Conservation (phyloP, 2,888 invertebrate genomes). For the Temnothorax rugatulus region DNA sequence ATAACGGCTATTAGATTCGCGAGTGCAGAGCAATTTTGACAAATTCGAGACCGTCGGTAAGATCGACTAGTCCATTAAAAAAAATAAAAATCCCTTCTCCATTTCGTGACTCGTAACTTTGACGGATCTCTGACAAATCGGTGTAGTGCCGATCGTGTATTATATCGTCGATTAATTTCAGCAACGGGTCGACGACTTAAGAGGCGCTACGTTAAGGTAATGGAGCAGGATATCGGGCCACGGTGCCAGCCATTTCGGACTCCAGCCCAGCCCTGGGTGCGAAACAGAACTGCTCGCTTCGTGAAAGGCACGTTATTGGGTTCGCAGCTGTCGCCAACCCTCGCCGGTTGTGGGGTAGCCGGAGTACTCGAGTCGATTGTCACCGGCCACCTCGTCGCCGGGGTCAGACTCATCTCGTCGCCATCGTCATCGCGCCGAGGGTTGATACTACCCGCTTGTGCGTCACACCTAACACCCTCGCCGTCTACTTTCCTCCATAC, state of each 20-base stretch:
- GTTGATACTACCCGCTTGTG: conserved; percentile 78
- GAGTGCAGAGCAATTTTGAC: conserved; percentile 34
- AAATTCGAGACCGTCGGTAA: conserved; percentile 24
- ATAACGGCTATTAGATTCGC: conserved; percentile 30
- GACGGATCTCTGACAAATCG: conserved; percentile 3
- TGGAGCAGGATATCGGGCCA: conserved; percentile 55
- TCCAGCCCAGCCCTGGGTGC: conserved; percentile 54
- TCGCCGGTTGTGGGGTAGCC: conserved; percentile 70
- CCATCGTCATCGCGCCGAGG: conserved; percentile 74
- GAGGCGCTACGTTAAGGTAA: conserved; percentile 57
- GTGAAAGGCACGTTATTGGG: conserved; percentile 84
- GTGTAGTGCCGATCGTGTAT: conserved; percentile 21
- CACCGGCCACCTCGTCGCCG: conserved; percentile 83
- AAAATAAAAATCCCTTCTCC: background rate
- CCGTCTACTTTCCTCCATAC: conserved; percentile 69
- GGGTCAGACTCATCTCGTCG: conserved; percentile 84
- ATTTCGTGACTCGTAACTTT: background rate
- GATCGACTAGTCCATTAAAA: background rate
- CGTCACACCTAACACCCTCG: conserved; percentile 70
- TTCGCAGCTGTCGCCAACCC: conserved; percentile 85
- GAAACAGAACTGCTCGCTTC: conserved; percentile 66
- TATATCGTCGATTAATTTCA: conserved; percentile 38
- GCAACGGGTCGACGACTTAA: conserved; percentile 24
- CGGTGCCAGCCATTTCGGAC: conserved; percentile 66
- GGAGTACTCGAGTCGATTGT: conserved; percentile 82